These are phyloP conservation scores for Eucera pruinosa DNA, from an alignment of 2,888 invertebrate species.

Conservation along the genomic window DNA sequence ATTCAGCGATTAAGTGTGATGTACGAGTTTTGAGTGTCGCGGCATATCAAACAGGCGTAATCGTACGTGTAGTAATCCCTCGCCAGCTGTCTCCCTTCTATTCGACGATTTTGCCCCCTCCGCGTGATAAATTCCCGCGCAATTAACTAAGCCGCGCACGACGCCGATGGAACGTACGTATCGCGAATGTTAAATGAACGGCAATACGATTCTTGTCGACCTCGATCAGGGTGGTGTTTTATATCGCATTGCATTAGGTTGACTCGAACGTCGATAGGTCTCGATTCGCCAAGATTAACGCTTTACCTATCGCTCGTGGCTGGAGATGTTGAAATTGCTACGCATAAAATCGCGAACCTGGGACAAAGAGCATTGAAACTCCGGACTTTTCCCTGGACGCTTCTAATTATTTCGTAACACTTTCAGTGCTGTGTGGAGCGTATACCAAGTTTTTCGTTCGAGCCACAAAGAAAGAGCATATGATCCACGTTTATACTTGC, in stretches of 20 bases:
- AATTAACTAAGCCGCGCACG: slow-evolving; percentile 76
- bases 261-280: background rate
- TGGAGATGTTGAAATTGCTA: no score
- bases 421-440: no score
- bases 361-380: no score
- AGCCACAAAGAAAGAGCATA: no score
- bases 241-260: background rate
- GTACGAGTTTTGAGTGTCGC: slow-evolving; percentile 81
- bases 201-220: slow-evolving; percentile 42
- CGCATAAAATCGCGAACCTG: no score
- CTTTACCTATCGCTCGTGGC: no score
- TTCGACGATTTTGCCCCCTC: slow-evolving; percentile 25
- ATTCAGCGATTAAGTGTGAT: slow-evolving; percentile 82
- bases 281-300: background rate
- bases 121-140: slow-evolving; percentile 76
- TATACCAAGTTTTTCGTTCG: no score
- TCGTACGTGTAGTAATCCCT: slow-evolving; percentile 69
- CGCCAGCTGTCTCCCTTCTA: slow-evolving; percentile 41
- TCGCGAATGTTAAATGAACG: slow-evolving; percentile 54
- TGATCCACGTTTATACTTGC: no score
- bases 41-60: slow-evolving; percentile 80
- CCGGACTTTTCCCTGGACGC: no score
- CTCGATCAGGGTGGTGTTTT: slow-evolving; percentile 33
- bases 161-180: slow-evolving; percentile 48
- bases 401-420: no score